These are phyloP conservation scores for Bellardia pandia DNA, from an alignment of 2,888 invertebrate genomes.

Conservation along the genomic window DNA sequence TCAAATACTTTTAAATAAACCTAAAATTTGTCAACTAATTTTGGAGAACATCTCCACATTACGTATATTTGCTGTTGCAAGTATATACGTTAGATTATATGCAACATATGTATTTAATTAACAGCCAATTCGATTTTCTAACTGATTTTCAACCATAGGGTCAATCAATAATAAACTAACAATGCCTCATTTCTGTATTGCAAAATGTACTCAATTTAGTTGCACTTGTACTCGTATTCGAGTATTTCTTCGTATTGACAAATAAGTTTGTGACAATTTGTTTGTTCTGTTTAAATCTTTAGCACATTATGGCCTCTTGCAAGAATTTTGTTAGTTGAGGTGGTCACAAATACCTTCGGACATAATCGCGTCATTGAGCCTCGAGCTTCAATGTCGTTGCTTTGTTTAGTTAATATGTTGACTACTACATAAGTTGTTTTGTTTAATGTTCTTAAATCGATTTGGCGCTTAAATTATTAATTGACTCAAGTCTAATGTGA, in stretches of 20 bases:
- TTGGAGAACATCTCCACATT: no score
- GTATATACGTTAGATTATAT: no score
- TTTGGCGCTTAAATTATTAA: slow-evolving; percentile 68
- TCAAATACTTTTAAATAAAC: neutral
- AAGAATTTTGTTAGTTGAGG: slow-evolving; percentile 41
- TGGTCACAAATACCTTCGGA: slow-evolving; percentile 5
- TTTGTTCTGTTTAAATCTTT: slow-evolving; percentile 11
- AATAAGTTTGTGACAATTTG: slow-evolving; percentile 5
- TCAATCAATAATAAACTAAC: neutral
- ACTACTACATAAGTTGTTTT: slow-evolving; percentile 40
- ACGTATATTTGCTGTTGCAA: neutral
- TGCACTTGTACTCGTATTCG: neutral
- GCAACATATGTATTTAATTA: neutral
- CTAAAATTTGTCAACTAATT: neutral
- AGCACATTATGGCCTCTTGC: slow-evolving; percentile 42
- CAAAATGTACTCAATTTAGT: neutral
- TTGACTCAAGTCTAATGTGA: slow-evolving; percentile 58
- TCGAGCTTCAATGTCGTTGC: slow-evolving; percentile 37
- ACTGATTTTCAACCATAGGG: neutral
- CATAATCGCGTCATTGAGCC: slow-evolving; percentile 23
- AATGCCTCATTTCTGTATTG: slow-evolving; percentile 13
- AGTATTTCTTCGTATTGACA: neutral
- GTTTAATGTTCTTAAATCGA: slow-evolving; percentile 66
- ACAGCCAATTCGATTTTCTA: slow-evolving; percentile 26
- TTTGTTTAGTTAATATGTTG: slow-evolving; percentile 52